Evolutionary conservation across 1,140 invertebrate genomes (phyloP).

Genomic region (Plectrocnemia conspersa): DNA sequence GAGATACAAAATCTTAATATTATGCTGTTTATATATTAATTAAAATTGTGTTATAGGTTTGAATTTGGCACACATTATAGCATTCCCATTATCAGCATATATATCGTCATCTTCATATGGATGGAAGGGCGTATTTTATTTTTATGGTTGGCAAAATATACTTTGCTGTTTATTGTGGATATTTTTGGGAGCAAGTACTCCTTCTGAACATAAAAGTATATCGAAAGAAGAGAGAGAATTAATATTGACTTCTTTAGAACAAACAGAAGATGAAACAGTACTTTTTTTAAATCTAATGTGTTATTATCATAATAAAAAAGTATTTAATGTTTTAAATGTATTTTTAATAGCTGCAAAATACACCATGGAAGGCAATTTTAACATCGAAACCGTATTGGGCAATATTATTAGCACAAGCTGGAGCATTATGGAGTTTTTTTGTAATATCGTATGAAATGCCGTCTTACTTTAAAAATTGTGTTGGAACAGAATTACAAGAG

Average conservation of each 20-base stretch:
- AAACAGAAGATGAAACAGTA: not conserved
- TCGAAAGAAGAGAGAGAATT: not conserved
- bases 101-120: slow-evolving; percentile 1
- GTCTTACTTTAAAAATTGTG: slow-evolving; percentile 9
- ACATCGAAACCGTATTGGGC: slow-evolving; percentile 5
- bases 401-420: slow-evolving; percentile 5
- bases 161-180: slow-evolving; percentile 3
- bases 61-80: too few relatives aligned
- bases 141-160: slow-evolving; percentile 6
- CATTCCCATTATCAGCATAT: slow-evolving; percentile 4
- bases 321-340: not conserved
- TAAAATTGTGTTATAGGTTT: slow-evolving; percentile 4
- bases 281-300: not conserved
- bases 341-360: slow-evolving; percentile 4
- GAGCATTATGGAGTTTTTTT: slow-evolving; percentile 9
- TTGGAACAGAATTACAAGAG: slow-evolving; percentile 12
- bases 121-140: slow-evolving; percentile 11
- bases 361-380: slow-evolving; percentile 12
- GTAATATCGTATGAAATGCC: slow-evolving; percentile 9
- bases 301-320: not conserved
- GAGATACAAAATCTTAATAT: not conserved
- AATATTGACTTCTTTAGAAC: slow-evolving; percentile 5
- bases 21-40: not conserved
- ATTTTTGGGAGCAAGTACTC: not conserved
- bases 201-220: slow-evolving; percentile 3